Evolutionary conservation across 2,113 vertebrate species (phyloP).

Genomic region (Barnardius zonarius): DNA sequence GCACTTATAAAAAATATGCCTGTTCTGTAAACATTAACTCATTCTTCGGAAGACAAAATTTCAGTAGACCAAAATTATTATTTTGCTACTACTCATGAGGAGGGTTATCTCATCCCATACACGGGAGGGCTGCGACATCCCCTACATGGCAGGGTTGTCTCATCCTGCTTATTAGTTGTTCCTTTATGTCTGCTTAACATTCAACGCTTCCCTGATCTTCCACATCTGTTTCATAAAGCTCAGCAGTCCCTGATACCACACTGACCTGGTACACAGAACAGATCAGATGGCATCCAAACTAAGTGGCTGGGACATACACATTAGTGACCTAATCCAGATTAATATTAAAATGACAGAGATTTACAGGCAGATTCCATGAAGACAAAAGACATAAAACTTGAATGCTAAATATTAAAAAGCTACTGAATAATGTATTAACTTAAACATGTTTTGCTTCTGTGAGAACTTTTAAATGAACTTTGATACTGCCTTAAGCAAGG

Average conservation of each 20-base stretch:
- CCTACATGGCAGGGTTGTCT: not conserved
- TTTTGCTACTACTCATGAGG: not conserved
- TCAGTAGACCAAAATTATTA: not conserved
- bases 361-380: not conserved
- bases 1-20: not conserved
- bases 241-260: not conserved
- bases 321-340: not conserved
- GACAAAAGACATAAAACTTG: not conserved
- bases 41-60: not conserved
- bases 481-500: not conserved
- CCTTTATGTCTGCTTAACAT: not conserved
- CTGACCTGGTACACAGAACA: not conserved
- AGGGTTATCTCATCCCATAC: not conserved
- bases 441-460: not conserved
- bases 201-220: not conserved
- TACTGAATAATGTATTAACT: not conserved
- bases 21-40: not conserved
- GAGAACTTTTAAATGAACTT: not conserved
- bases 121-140: not conserved
- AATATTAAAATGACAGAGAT: not conserved
- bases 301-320: not conserved
- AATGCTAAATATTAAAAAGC: not conserved
- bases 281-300: not conserved
- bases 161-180: not conserved
- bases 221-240: not conserved